A percentile compares a stretch with the other conserved stretches of the same genome.
Conservation (phyloP, 1,140 invertebrate species). For the Delia radicum region DNA sequence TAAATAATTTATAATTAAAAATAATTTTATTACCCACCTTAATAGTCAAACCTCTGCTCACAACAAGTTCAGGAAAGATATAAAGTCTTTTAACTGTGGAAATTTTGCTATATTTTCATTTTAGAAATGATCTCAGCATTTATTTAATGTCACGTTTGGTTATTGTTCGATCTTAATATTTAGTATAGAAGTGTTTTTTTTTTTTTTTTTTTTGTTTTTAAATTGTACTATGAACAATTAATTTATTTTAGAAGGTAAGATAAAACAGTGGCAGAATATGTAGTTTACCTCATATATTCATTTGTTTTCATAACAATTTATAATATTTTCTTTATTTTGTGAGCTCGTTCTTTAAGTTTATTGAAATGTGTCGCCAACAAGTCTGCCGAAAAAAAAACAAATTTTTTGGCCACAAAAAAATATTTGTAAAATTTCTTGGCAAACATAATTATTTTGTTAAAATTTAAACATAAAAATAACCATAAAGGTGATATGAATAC, state of each 20-base stretch:
- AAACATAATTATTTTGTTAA: background rate
- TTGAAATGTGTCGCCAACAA: constrained; percentile 10
- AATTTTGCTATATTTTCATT: constrained; percentile 2
- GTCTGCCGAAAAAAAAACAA: constrained; percentile 15
- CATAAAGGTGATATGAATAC: too few species aligned
- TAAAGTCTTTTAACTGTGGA: background rate
- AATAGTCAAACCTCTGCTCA: background rate
- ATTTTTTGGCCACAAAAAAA: background rate
- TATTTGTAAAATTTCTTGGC: background rate
- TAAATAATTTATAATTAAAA: background rate
- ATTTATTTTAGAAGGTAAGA: background rate
- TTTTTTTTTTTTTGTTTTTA: background rate
- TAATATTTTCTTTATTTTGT: background rate
- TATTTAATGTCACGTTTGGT: constrained; percentile 8
- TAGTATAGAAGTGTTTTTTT: background rate
- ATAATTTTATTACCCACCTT: too few species aligned
- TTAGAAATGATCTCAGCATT: constrained; percentile 18
- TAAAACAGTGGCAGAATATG: background rate
- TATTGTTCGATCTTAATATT: background rate
- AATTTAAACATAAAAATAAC: background rate
- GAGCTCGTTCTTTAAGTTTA: too few species aligned
- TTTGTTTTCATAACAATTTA: background rate
- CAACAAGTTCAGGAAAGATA: background rate
- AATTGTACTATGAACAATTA: background rate
- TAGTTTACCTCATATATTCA: background rate